A percentile compares a stretch with the other conserved stretches of the same genome.
Evolutionary conservation across 64 coral and sea anemone species (phyloP).

Genomic region (Montipora capricornis): DNA sequence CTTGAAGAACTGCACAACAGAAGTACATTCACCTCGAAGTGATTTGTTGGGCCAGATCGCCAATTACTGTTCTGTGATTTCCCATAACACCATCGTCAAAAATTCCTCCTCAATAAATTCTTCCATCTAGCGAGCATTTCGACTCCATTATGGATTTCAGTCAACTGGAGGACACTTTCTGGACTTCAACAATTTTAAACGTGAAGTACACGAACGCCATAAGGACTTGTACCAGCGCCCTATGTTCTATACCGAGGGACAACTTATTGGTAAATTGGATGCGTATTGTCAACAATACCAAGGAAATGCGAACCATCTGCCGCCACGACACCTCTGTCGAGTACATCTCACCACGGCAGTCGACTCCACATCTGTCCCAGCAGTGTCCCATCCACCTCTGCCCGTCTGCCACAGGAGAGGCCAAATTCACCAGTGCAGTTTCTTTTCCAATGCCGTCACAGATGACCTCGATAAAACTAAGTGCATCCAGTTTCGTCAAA

Average conservation of each 20-base stretch:
- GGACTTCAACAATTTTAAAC: conserved; percentile 27
- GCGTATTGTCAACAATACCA: neutral
- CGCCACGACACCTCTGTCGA: neutral
- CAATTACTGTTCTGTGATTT: neutral
- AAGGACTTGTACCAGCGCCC: conserved; percentile 20
- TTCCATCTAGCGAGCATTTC: neutral
- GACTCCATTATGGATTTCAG: conserved; percentile 33
- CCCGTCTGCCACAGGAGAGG: neutral
- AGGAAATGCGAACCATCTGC: neutral
- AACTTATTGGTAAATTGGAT: no score
- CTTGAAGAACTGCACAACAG: conserved; percentile 31
- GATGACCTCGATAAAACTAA: neutral
- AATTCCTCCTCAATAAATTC: neutral
- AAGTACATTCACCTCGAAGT: conserved; percentile 37
- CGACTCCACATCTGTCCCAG: neutral
- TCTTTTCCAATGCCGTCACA: neutral
- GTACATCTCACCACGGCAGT: neutral
- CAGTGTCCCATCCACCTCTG: neutral
- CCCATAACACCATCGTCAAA: neutral
- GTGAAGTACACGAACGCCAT: conserved; percentile 23
- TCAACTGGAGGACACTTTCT: conserved; percentile 45
- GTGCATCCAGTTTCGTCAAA: neutral
- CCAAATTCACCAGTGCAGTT: neutral
- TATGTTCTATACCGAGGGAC: no score
- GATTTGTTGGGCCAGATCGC: no score